A percentile compares a stretch with the other conserved stretches of the same genome.
Evolutionary conservation across 2,888 invertebrate genomes (phyloP).

Genomic region (Drosophila paramelanica): DNA sequence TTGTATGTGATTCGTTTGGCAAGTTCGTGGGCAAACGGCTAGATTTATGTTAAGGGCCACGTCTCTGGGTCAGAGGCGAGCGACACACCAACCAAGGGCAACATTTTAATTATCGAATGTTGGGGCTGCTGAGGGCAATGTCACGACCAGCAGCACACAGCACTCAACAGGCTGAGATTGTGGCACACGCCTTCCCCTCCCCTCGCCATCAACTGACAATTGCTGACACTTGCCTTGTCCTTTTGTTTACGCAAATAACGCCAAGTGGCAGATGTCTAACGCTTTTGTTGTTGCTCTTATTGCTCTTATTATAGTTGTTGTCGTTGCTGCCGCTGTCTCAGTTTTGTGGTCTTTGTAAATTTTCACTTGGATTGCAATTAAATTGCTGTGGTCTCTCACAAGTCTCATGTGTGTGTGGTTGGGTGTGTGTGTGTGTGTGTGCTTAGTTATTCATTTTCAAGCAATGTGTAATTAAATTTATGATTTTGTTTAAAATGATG

Average conservation of each 20-base stretch:
- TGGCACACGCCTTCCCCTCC: not conserved
- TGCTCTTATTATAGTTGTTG: constrained; percentile 9
- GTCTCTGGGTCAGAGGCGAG: constrained; percentile 43
- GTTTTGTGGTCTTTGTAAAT: constrained; percentile 47
- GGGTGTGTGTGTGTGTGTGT: not conserved
- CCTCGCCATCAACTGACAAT: constrained; percentile 26
- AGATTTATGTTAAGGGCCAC: constrained; percentile 49
- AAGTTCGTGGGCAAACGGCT: constrained; percentile 21
- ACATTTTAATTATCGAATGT: constrained; percentile 57
- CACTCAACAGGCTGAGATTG: constrained; percentile 36
- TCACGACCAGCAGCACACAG: constrained; percentile 28
- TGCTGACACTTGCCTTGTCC: constrained; percentile 56
- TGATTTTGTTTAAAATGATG: too few species aligned
- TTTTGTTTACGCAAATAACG: constrained; percentile 60
- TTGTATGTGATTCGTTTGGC: constrained; percentile 27
- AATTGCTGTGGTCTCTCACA: constrained; percentile 39
- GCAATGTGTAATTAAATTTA: too few species aligned
- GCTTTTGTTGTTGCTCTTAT: constrained; percentile 26
- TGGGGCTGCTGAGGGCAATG: constrained; percentile 40
- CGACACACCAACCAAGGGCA: constrained; percentile 27
- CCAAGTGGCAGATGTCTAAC: constrained; percentile 59
- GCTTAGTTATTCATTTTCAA: not conserved
- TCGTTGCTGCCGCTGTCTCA: constrained; percentile 27
- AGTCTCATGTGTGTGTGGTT: too few species aligned
- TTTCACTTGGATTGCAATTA: constrained; percentile 46